Percentiles rank a stretch among this genome's conserved stretches.
These are phyloP conservation scores for Acleris holmiana DNA, from an alignment of 2,888 invertebrate genomes.

Conservation along the genomic window DNA sequence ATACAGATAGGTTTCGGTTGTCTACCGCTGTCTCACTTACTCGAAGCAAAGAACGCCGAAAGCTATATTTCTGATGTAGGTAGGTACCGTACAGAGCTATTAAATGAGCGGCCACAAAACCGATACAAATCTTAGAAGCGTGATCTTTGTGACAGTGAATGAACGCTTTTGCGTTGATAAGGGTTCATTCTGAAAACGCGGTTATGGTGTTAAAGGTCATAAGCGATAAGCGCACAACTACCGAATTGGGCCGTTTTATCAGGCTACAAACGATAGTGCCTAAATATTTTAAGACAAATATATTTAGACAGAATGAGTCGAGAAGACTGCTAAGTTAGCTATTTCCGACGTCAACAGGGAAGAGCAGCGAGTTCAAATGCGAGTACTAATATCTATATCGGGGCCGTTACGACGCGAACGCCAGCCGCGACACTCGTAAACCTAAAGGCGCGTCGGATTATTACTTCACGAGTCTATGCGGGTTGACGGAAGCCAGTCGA, in stretches of 20 bases:
- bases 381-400: conserved; percentile 35
- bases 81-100: too few relatives aligned
- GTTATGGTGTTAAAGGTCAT: conserved; percentile 74
- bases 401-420: conserved; percentile 8
- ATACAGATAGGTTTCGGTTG: too few relatives aligned
- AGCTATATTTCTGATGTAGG: too few relatives aligned
- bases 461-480: conserved; percentile 39
- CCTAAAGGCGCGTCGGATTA: conserved; percentile 43
- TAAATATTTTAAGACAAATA: conserved; percentile 6
- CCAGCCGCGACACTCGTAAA: conserved; percentile 46
- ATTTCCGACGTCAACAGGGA: conserved; percentile 19
- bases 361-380: conserved; percentile 24
- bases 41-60: too few relatives aligned
- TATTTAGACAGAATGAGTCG: not conserved
- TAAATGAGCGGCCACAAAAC: too few relatives aligned
- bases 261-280: not conserved
- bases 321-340: conserved; percentile 1
- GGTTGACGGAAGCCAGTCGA: conserved; percentile 45
- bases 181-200: conserved; percentile 70
- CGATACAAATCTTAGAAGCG: conserved; percentile 4
- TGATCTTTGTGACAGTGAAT: conserved; percentile 58
- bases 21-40: too few relatives aligned
- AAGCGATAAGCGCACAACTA: conserved; percentile 55
- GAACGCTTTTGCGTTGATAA: conserved; percentile 72
- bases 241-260: conserved; percentile 41